Evolutionary conservation across 2,113 vertebrate genomes (phyloP), one percentile per base, ranked within the genome.

Genomic region (Cyprichromis sp.): DNA sequence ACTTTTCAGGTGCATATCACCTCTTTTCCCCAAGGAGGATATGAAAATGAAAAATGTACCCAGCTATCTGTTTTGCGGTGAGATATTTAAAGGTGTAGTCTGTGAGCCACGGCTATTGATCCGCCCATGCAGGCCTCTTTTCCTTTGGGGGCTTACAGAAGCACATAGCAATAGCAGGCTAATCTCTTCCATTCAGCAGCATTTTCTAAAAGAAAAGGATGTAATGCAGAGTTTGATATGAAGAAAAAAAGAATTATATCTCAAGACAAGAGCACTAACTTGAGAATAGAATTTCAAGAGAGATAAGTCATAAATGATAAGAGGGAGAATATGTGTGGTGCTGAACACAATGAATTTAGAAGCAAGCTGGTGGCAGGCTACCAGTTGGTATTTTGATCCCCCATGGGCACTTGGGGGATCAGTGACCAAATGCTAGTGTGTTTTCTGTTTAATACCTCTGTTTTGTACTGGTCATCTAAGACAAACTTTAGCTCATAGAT

Each of bases 381-480:
- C 82, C 93, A 93, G 93, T 93, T 94, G 92, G 93, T 92, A 66
- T 87, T 91, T 76, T 94, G 87, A 94, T 93, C 93, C 93, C 87
- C 86, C 80, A 12, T 80, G 89, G 87, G 86, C 82, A 38, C 78
- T 88, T n/a, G 31, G 88, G 86, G 92, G 86, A 92, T 94, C 91
- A 94, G 91, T 90, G 88, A 91, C 87, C 93, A 94, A 95, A 91
- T 93, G 93, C 85, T 93, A 42, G 81, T 89, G 59, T 26, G 79
- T 83, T 45, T 40, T 13, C 57, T 63, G 79, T 87, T 91, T 88
- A 82, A 73, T 81, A 63, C 81, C 17, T 81, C 78, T 82, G 38
- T 36, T 57, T 84, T 19, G 10, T 5, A 87, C 47, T 89, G 92
- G 93, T 88, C 89, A 93, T 87, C 61, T 78, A n/a, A 13, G 50